These are phyloP conservation scores for Oophaga pumilio DNA, from an alignment of 2,113 vertebrate species.

Conservation along the genomic window DNA sequence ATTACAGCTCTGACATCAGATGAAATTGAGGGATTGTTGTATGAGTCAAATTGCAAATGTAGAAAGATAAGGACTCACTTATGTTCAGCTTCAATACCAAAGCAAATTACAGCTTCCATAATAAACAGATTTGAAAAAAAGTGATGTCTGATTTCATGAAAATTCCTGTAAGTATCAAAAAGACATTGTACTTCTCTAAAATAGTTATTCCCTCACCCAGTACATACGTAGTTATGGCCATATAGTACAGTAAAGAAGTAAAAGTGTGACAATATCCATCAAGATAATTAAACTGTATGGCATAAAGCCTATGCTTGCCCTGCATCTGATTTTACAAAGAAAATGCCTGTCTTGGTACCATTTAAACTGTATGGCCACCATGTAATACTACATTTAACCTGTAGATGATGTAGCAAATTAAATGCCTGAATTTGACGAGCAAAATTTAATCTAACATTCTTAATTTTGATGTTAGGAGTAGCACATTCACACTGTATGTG, in stretches of 20 bases:
- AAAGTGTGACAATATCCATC: too few relatives aligned
- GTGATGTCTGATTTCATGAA: constrained; percentile 9
- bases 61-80: constrained; percentile 34
- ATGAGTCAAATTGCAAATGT: constrained; percentile 28
- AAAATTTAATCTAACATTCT: too few relatives aligned
- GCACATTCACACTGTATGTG: too few relatives aligned
- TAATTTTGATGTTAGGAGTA: too few relatives aligned
- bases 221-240: background rate
- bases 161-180: background rate
- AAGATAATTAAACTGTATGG: too few relatives aligned
- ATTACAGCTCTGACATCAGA: background rate
- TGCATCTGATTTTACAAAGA: too few relatives aligned
- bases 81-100: background rate
- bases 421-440: too few relatives aligned
- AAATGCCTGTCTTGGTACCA: too few relatives aligned
- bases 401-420: too few relatives aligned
- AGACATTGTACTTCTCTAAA: background rate
- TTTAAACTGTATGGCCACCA: too few relatives aligned
- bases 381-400: too few relatives aligned
- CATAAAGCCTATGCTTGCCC: too few relatives aligned
- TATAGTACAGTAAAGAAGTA: background rate
- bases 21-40: constrained; percentile 21
- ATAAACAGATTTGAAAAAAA: constrained; percentile 2
- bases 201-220: background rate
- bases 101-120: constrained; percentile 17